Conservation (phyloP, 35 echinoderm and acorn worm species). For the Holothuria glaberrima region DNA sequence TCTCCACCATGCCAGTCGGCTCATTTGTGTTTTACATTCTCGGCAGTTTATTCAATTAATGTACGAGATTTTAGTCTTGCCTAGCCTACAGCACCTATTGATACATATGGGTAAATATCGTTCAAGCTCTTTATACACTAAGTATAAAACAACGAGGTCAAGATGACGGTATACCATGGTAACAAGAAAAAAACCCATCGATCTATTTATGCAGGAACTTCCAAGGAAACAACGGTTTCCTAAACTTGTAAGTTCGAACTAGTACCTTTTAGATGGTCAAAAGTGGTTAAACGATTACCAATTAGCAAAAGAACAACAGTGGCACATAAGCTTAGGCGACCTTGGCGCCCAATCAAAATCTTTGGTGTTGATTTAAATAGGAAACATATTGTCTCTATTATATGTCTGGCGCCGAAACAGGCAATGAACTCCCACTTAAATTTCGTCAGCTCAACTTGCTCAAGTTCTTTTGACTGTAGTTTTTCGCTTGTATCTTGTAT, state of each 20-base stretch:
- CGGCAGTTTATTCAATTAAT: too few relatives aligned
- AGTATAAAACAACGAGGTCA: too few relatives aligned
- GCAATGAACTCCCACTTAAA: not conserved
- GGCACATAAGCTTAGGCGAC: not conserved
- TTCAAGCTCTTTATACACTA: too few relatives aligned
- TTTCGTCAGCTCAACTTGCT: not conserved
- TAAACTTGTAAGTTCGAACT: not conserved
- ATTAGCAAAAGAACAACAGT: not conserved
- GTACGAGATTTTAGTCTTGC: too few relatives aligned
- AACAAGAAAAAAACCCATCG: too few relatives aligned
- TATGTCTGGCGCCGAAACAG: slow-evolving; percentile 5
- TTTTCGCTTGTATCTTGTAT: not conserved
- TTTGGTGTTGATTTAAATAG: not conserved
- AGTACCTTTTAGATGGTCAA: not conserved
- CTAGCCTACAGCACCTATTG: too few relatives aligned
- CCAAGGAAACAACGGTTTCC: not conserved
- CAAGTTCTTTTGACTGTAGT: not conserved
- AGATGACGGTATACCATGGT: too few relatives aligned
- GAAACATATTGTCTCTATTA: slow-evolving; percentile 8
- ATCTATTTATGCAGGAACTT: too few relatives aligned
- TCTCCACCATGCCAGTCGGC: too few relatives aligned
- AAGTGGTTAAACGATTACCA: slow-evolving; percentile 14
- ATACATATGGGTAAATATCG: too few relatives aligned
- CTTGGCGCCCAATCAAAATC: slow-evolving; percentile 1
- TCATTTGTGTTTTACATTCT: too few relatives aligned